phyloP scores from a whole-genome alignment of 2,888 invertebrate genomes.

The Pinctada fucata region DNA sequence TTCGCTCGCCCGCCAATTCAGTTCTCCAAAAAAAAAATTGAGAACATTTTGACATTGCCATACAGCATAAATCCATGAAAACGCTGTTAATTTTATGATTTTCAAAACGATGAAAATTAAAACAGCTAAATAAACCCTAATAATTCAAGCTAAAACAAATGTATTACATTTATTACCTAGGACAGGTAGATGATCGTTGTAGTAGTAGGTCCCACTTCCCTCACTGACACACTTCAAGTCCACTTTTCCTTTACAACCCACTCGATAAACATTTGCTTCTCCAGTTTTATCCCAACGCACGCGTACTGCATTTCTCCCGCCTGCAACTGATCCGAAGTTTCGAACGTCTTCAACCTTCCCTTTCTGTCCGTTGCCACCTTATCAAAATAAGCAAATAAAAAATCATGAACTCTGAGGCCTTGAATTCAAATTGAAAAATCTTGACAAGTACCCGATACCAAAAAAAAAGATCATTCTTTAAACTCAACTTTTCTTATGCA shows the following conservation, averaged over 20 bases:
- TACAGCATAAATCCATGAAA: too few species aligned
- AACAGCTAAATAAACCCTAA: too few species aligned
- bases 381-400: conserved; percentile 15
- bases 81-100: too few species aligned
- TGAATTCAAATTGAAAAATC: too few species aligned
- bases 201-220: conserved; percentile 84
- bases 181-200: conserved; percentile 88
- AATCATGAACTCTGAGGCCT: too few species aligned
- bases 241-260: conserved; percentile 91
- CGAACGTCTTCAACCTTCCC: conserved; percentile 89
- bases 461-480: too few species aligned
- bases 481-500: neutral
- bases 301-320: conserved; percentile 89
- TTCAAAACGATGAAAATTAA: too few species aligned
- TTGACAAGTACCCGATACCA: too few species aligned
- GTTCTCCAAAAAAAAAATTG: too few species aligned
- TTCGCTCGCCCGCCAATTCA: too few species aligned
- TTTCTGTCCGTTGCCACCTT: conserved; percentile 81
- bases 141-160: too few species aligned
- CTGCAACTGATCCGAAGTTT: conserved; percentile 90
- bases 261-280: conserved; percentile 87
- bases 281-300: conserved; percentile 89
- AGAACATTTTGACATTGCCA: too few species aligned
- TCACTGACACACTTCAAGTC: conserved; percentile 87
- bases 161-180: conserved; percentile 79